Conservation (phyloP, 2,113 vertebrate species). For the Perccottus glenii region DNA sequence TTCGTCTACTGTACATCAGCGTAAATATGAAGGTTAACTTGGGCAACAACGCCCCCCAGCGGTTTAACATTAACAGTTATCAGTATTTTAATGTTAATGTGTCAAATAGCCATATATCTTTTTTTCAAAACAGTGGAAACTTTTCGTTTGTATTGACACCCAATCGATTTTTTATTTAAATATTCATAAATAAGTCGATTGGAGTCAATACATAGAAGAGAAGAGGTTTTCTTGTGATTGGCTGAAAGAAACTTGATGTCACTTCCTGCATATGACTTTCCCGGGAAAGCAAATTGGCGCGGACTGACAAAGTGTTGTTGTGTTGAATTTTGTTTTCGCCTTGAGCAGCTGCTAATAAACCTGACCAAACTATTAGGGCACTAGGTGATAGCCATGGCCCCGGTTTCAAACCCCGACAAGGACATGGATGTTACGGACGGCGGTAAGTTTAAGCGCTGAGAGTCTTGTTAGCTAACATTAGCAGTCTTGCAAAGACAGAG, state of each 20-base stretch:
- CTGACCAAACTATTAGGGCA: background rate
- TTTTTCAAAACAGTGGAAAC: too few relatives aligned
- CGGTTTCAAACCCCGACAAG: conserved; percentile 76
- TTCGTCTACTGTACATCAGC: background rate
- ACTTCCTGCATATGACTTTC: conserved; percentile 78
- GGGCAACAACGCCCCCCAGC: conserved; percentile 29
- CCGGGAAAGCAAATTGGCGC: conserved; percentile 81
- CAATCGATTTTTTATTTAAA: too few relatives aligned
- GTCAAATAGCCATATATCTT: too few relatives aligned
- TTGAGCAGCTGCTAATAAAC: conserved; percentile 8
- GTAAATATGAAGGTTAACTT: background rate
- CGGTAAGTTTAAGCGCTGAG: conserved; percentile 58
- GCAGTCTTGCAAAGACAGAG: background rate
- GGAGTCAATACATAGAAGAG: background rate
- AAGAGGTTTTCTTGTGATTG: conserved; percentile 12
- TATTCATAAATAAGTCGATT: too few relatives aligned
- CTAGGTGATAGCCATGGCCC: conserved; percentile 63
- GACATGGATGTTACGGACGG: conserved; percentile 59
- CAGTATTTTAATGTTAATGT: too few relatives aligned
- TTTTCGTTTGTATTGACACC: too few relatives aligned
- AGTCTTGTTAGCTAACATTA: background rate
- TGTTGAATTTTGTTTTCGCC: conserved; percentile 5
- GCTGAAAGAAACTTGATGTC: conserved; percentile 19
- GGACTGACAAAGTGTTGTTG: conserved; percentile 62
- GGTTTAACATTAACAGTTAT: background rate